Conservation (phyloP, 1,140 invertebrate genomes). For the Steinernema feltiae region DNA sequence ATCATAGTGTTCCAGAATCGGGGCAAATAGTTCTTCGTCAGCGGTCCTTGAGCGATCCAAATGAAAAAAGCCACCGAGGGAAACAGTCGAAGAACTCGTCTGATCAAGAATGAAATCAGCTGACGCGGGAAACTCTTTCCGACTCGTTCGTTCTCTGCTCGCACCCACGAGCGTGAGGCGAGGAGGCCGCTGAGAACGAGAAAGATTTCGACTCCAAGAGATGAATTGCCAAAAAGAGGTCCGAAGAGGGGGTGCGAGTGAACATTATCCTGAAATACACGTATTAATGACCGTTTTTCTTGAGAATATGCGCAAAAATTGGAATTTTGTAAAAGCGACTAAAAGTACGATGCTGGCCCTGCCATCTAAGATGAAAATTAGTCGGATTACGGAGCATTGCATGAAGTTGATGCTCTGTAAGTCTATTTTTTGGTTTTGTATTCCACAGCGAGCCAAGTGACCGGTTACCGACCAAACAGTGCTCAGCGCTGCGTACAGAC, state of each 20-base stretch:
- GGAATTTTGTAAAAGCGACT: background rate
- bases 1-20: constrained; percentile 51
- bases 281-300: constrained; percentile 3
- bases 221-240: constrained; percentile 52
- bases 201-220: constrained; percentile 54
- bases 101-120: background rate
- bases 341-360: too few relatives aligned
- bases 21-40: constrained; percentile 39
- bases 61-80: constrained; percentile 47
- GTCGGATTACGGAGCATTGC: too few relatives aligned
- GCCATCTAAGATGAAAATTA: too few relatives aligned
- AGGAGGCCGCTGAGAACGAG: constrained; percentile 49
- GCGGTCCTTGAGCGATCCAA: constrained; percentile 39
- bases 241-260: constrained; percentile 53
- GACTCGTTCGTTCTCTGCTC: background rate
- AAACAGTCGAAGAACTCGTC: constrained; percentile 40
- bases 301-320: constrained; percentile 13
- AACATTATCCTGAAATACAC: constrained; percentile 37
- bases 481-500: too few relatives aligned
- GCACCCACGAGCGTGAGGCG: constrained; percentile 48
- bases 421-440: too few relatives aligned
- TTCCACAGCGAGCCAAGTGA: too few relatives aligned
- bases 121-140: background rate
- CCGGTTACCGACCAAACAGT: too few relatives aligned
- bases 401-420: too few relatives aligned